Evolutionary conservation across 2,113 vertebrate genomes (phyloP).

Genomic region (Mionectes macconnelli): DNA sequence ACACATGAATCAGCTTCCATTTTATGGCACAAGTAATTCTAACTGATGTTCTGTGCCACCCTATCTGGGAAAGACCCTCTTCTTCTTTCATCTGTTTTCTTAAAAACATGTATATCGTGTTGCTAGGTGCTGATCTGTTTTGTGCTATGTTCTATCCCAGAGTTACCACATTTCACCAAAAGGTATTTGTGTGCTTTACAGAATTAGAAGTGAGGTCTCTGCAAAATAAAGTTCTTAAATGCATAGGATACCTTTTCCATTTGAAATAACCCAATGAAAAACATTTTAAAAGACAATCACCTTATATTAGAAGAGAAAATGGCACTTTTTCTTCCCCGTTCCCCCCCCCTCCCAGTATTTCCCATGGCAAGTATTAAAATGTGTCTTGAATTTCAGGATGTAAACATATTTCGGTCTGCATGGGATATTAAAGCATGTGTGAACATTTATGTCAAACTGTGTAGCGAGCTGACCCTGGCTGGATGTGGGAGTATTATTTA

Average conservation of each 20-base stretch:
- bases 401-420: background rate
- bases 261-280: background rate
- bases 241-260: background rate
- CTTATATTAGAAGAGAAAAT: background rate
- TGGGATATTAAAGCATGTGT: background rate
- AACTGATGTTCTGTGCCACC: background rate
- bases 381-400: background rate
- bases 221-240: background rate
- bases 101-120: background rate
- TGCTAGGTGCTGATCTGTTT: background rate
- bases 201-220: background rate
- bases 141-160: background rate
- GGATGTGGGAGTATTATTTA: too few relatives aligned
- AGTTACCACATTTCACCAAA: background rate
- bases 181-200: background rate
- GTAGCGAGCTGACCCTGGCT: too few relatives aligned
- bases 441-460: background rate
- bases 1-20: background rate
- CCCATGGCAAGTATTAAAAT: background rate
- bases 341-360: background rate
- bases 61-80: background rate
- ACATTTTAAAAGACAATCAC: background rate
- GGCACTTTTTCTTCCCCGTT: background rate
- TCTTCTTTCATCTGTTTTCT: background rate
- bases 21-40: background rate